These are phyloP conservation scores for Pseudorectes ferrugineus DNA, from an alignment of 2,113 vertebrate genomes.

Conservation along the genomic window DNA sequence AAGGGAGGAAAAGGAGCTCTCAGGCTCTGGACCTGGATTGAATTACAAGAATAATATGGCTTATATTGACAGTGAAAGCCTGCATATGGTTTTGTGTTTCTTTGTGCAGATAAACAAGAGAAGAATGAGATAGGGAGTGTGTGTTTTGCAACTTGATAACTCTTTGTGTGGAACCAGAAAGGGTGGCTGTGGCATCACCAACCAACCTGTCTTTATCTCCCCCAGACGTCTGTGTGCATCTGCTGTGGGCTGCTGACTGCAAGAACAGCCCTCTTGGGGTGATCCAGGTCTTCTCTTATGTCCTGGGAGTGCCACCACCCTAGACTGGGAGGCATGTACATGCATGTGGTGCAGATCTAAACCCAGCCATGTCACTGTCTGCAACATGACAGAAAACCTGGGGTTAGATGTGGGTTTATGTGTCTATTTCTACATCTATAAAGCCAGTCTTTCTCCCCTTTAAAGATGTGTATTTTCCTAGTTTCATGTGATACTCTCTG, in stretches of 20 bases:
- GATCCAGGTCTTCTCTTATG: fast-evolving
- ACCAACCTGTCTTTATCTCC: not conserved
- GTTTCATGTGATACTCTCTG: not conserved
- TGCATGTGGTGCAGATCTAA: not conserved
- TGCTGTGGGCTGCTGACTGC: not conserved
- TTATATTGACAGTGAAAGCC: not conserved
- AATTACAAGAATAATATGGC: conserved; percentile 27
- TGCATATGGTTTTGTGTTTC: not conserved
- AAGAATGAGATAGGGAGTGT: not conserved
- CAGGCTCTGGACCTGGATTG: not conserved
- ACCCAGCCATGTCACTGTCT: not conserved
- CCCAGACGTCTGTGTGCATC: fast-evolving
- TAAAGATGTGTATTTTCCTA: not conserved
- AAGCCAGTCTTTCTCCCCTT: not conserved
- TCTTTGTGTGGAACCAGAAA: not conserved
- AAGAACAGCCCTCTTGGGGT: not conserved
- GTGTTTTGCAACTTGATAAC: not conserved
- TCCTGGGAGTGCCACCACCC: not conserved
- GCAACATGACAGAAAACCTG: not conserved
- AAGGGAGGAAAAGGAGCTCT: not conserved
- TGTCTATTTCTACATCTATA: not conserved
- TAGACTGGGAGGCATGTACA: not conserved
- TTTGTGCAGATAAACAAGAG: not conserved
- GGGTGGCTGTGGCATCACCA: not conserved
- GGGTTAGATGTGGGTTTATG: not conserved